Evolutionary conservation across 2,888 invertebrate genomes (phyloP).

Genomic region (Stenichneumon culpator): DNA sequence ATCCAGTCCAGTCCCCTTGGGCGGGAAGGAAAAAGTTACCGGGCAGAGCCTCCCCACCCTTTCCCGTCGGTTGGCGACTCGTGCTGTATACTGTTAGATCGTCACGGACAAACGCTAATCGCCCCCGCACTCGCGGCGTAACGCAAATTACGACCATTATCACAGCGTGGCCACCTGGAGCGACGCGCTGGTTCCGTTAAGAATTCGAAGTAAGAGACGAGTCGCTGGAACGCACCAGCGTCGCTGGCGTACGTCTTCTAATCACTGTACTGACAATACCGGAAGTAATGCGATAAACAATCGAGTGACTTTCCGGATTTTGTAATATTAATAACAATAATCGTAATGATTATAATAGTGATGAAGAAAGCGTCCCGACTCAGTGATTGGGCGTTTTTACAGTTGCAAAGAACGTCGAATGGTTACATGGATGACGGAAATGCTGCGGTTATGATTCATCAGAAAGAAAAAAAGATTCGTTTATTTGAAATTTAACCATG

Average conservation of each 20-base stretch:
- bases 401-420: not conserved
- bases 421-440: slow-evolving; percentile 12
- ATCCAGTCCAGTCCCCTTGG: not conserved
- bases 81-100: slow-evolving; percentile 51
- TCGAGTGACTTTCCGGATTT: not conserved
- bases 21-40: slow-evolving; percentile 14
- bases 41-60: not conserved
- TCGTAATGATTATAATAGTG: not conserved
- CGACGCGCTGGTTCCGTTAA: slow-evolving; percentile 60
- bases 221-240: not conserved
- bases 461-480: not conserved
- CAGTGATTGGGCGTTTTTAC: not conserved
- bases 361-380: not conserved
- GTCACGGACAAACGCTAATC: slow-evolving; percentile 66
- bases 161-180: slow-evolving; percentile 47
- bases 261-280: not conserved
- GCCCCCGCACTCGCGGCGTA: slow-evolving; percentile 48
- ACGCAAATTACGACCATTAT: slow-evolving; percentile 66
- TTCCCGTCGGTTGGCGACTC: not conserved
- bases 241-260: not conserved
- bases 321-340: no score
- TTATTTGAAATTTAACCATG: slow-evolving; percentile 3
- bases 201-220: slow-evolving; percentile 42
- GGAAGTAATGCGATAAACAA: slow-evolving; percentile 37
- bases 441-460: not conserved